phyloP scores from a whole-genome alignment of 2,113 vertebrate genomes.

The Cygnus atratus region DNA sequence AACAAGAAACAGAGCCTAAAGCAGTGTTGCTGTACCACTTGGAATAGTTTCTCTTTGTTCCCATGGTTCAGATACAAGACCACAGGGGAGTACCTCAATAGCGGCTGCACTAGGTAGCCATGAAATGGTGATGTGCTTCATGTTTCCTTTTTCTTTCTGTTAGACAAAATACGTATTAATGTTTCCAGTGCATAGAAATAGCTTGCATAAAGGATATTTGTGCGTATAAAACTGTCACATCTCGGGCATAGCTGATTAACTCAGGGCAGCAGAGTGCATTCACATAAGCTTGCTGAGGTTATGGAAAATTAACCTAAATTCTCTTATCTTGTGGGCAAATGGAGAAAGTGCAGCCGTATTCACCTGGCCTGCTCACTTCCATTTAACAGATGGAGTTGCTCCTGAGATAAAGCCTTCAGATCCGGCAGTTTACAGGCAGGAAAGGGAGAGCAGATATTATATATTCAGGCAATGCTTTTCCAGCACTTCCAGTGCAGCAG shows the following conservation, averaged over 20 bases:
- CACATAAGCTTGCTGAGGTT: neutral
- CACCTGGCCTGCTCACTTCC: neutral
- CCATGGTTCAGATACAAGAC: accelerated
- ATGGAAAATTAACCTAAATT: neutral
- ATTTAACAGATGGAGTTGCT: neutral
- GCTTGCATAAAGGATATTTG: neutral
- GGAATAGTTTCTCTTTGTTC: neutral
- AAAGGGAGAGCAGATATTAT: neutral
- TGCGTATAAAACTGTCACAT: neutral
- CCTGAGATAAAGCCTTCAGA: neutral
- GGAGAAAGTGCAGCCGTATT: neutral
- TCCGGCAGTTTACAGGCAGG: neutral
- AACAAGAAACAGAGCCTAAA: neutral
- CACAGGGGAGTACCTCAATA: neutral
- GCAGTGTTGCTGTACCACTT: neutral
- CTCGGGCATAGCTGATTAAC: neutral
- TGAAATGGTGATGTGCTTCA: neutral
- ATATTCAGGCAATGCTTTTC: neutral
- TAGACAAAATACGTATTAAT: neutral
- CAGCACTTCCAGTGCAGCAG: neutral
- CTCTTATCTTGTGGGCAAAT: neutral
- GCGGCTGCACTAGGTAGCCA: neutral
- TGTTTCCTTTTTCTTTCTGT: neutral
- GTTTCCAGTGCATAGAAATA: neutral
- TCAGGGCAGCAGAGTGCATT: neutral